A percentile compares a stretch with the other conserved stretches of the same genome.
phyloP scores from a whole-genome alignment of 2,888 invertebrate species.

The Ectemnius lituratus region DNA sequence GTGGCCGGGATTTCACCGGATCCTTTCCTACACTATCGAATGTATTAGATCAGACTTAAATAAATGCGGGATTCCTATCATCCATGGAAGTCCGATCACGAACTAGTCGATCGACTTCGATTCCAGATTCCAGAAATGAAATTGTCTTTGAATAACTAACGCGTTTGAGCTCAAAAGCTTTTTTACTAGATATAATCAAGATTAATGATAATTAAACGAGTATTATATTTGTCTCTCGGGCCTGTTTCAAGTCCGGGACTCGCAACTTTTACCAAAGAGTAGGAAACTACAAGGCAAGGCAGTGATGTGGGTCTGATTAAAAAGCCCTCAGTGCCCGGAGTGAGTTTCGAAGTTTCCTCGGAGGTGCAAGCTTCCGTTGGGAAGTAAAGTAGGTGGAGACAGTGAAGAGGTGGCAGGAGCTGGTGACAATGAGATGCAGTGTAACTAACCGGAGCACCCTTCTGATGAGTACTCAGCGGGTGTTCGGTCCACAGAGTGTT shows the following conservation, averaged over 20 bases:
- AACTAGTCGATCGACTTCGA: slow-evolving; percentile 29
- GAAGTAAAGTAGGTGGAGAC: slow-evolving; percentile 26
- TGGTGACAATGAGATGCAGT: slow-evolving; percentile 58
- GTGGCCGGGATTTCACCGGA: slow-evolving; percentile 12
- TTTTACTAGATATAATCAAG: no score
- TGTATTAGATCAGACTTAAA: slow-evolving; percentile 48
- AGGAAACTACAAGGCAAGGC: no score
- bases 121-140: slow-evolving; percentile 46
- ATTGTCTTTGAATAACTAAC: slow-evolving; percentile 28
- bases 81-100: slow-evolving; percentile 53
- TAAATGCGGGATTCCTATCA: slow-evolving; percentile 45
- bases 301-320: background rate
- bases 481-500: slow-evolving; percentile 11
- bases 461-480: slow-evolving; percentile 2
- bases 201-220: no score
- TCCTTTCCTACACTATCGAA: slow-evolving; percentile 44
- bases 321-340: slow-evolving; percentile 41
- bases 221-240: no score
- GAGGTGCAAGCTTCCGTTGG: slow-evolving; percentile 36
- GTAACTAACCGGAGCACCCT: slow-evolving; percentile 45
- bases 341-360: slow-evolving; percentile 50
- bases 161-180: background rate
- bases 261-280: no score
- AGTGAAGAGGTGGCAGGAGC: background rate
- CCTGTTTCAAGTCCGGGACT: no score